Base-by-base conservation (phyloP, 2,797 vertebrate species). In the Pipistrellus kuhlii region DNA sequence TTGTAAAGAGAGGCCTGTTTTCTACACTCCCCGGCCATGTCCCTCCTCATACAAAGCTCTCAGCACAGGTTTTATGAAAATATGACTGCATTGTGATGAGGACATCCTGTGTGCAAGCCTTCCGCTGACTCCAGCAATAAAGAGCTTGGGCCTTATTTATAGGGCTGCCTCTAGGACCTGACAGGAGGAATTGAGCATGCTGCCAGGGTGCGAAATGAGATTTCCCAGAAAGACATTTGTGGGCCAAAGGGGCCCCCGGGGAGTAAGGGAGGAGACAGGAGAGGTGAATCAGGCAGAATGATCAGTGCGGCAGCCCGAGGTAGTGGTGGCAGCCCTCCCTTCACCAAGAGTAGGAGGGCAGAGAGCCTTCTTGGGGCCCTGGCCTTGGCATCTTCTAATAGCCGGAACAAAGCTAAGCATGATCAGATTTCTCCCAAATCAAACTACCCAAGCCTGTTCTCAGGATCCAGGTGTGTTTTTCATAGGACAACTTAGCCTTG, bases 201-300 rank as follows among this genome's bases (percentile, higher is more conserved):
- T 98, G 97, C 98, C 97, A 98, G 97, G 96, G 97, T 97, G 98
- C 95, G 96, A 98, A 98, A 98, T 98, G 98, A 98, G 98, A 97
- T 98, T 98, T 98, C 97, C 97, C 94, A 97, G 98, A 93, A 98
- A 98, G 98, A 96, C 84, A 95, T 97, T 97, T 96, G 93, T 87
- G 93, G 94, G 94, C 95, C 97, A 83, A 97, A 97, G 97, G 94
- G 95, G 96, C 96, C 98, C 97, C 97, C 86, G 88, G 96, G 97
- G 97, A 98, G 94, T 77, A 91, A 78, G 81, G 93, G 97, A 97
- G 96, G 97, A 97, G 97, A 97, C 81, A 82, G 97, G 82, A 96
- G 97, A 98, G 97, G 97, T 97, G 97, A 98, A 96, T 98, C 97
- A 96, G 96, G 97, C 82, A 86, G 97, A 97, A 97, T 94, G 96